A percentile compares a stretch with the other conserved stretches of the same genome.
Evolutionary conservation across 1,140 invertebrate genomes (phyloP).

Genomic region (Sarcophaga bullata): DNA sequence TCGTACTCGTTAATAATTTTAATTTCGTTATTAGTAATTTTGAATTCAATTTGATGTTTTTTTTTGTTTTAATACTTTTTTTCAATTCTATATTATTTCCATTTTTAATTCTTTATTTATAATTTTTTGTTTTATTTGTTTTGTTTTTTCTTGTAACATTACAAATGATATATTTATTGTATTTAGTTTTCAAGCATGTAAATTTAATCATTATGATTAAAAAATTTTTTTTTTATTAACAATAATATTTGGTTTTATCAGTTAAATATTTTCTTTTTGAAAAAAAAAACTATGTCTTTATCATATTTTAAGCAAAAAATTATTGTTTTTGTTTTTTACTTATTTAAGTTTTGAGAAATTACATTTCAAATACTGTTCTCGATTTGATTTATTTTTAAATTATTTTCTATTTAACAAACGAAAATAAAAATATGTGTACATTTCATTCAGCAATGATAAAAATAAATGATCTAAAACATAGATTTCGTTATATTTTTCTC

Average conservation of each 20-base stretch:
- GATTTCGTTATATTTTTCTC: too few species aligned
- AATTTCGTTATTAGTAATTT: background rate
- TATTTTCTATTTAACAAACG: background rate
- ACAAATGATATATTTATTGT: background rate
- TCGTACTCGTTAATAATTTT: background rate
- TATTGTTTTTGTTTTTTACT: background rate
- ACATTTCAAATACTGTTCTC: constrained; percentile 10
- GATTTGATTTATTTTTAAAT: background rate
- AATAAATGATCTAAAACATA: too few species aligned
- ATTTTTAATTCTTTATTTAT: background rate
- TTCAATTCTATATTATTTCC: background rate
- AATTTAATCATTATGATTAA: background rate
- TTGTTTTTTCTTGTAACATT: background rate
- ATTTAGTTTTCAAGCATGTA: background rate
- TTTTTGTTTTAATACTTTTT: background rate
- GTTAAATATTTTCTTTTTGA: background rate
- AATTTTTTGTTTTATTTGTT: background rate
- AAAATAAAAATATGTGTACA: background rate
- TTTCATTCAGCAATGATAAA: too few species aligned
- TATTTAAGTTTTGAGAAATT: constrained; percentile 2
- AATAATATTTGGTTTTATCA: constrained; percentile 4
- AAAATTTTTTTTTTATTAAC: background rate
- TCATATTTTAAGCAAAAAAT: too few species aligned
- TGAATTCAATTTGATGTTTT: background rate
- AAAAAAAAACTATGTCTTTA: too few species aligned